phyloP scores from a whole-genome alignment of 2,888 invertebrate genomes.

The Hypena proboscidalis region DNA sequence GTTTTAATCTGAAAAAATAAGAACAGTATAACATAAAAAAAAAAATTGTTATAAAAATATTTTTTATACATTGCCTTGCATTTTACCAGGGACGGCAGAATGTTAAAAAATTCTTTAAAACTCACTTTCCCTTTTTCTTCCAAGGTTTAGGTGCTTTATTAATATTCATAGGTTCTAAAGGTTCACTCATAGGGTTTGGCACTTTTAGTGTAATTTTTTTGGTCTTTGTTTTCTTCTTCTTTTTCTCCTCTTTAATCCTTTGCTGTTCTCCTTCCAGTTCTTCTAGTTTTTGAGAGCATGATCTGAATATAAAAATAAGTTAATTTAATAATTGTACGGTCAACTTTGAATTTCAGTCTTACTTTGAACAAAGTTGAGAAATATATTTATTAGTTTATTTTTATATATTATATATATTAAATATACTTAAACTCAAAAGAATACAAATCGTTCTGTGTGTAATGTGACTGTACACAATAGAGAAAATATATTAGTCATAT shows the following conservation, averaged over 20 bases:
- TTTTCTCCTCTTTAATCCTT: constrained; percentile 73
- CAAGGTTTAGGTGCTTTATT: constrained; percentile 68
- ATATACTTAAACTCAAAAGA: no score
- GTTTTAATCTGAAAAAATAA: constrained; percentile 69
- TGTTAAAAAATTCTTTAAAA: no score
- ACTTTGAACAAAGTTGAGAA: no score
- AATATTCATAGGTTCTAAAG: constrained; percentile 63
- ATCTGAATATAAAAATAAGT: constrained; percentile 64
- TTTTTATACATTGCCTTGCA: no score
- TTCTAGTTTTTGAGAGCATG: constrained; percentile 88
- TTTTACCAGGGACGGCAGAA: no score
- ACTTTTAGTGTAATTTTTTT: constrained; percentile 76
- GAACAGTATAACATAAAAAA: not conserved
- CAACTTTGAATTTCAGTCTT: no score
- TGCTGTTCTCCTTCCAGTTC: constrained; percentile 75
- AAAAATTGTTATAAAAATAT: no score
- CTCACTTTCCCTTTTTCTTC: constrained; percentile 83
- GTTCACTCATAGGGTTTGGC: constrained; percentile 70
- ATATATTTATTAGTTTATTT: no score
- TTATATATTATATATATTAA: no score
- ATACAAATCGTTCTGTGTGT: no score
- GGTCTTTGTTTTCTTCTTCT: constrained; percentile 76
- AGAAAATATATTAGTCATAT: no score
- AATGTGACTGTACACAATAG: no score
- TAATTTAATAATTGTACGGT: not conserved